phyloP scores from a whole-genome alignment of 2,113 vertebrate species.

The Scophthalmus maximus region DNA sequence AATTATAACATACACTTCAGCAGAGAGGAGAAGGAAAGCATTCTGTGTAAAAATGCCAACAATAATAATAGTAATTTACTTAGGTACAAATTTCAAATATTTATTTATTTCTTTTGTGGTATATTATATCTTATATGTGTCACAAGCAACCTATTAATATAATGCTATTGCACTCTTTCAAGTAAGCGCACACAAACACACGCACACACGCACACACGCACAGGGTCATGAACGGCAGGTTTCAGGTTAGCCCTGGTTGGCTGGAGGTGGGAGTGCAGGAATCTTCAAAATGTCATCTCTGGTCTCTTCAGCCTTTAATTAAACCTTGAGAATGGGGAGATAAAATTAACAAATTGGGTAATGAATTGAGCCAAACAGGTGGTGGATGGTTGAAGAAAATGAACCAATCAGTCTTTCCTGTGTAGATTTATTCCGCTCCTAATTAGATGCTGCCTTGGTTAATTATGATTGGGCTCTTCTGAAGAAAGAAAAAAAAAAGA shows the following conservation, averaged over 20 bases:
- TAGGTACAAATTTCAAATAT: neutral
- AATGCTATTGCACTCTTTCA: neutral
- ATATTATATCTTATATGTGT: neutral
- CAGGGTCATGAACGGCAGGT: constrained; percentile 34
- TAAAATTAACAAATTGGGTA: constrained; percentile 86
- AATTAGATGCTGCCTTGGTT: constrained; percentile 86
- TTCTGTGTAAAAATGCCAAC: no score
- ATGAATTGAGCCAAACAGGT: constrained; percentile 86
- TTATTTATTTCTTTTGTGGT: constrained; percentile 2
- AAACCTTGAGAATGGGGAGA: constrained; percentile 80
- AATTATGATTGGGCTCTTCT: constrained; percentile 85
- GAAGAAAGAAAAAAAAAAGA: constrained; percentile 45
- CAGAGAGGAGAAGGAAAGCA: constrained; percentile 25
- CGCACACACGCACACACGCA: neutral
- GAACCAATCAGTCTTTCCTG: constrained; percentile 86
- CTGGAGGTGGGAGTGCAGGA: constrained; percentile 68
- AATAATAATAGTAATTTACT: constrained; percentile 20
- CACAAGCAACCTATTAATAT: neutral
- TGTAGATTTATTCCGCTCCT: constrained; percentile 84
- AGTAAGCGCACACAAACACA: neutral
- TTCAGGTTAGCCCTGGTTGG: constrained; percentile 59
- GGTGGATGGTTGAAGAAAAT: constrained; percentile 84
- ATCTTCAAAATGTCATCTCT: constrained; percentile 82
- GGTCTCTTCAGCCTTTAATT: constrained; percentile 83
- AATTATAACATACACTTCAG: constrained; percentile 14